phyloP scores from a whole-genome alignment of 2,797 vertebrate genomes.

The Notamacropus eugenii region DNA sequence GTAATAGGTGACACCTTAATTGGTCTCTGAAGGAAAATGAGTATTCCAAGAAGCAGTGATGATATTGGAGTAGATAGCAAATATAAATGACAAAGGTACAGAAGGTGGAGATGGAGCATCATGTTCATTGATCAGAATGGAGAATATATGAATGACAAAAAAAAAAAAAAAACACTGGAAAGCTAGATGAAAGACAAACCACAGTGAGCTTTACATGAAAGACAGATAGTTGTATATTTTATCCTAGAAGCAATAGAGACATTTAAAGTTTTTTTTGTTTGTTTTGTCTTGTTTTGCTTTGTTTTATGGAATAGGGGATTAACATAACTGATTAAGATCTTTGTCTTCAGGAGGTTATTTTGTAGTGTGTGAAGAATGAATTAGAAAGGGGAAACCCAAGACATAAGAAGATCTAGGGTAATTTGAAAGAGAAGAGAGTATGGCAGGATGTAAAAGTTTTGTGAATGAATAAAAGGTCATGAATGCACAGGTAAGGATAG shows the following conservation, averaged over 20 bases:
- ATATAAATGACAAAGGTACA: background rate
- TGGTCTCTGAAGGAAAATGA: background rate
- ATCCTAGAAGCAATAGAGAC: background rate
- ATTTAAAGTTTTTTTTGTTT: background rate
- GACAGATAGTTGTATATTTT: background rate
- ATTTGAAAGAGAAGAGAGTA: too few relatives aligned
- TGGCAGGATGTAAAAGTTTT: too few relatives aligned
- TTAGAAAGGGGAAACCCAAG: too few relatives aligned
- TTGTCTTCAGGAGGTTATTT: too few relatives aligned
- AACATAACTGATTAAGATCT: too few relatives aligned
- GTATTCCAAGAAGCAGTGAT: background rate
- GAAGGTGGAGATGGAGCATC: background rate
- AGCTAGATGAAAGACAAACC: background rate
- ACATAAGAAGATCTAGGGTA: too few relatives aligned
- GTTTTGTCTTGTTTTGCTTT: too few relatives aligned
- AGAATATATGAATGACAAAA: background rate
- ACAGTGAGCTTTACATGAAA: background rate
- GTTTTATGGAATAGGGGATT: too few relatives aligned
- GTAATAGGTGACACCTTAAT: background rate
- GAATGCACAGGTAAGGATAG: background rate
- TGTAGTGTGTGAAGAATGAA: too few relatives aligned
- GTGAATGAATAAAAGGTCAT: too few relatives aligned
- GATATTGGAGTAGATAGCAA: background rate
- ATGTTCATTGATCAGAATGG: background rate
- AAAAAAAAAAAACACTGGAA: background rate